These are phyloP conservation scores for Cremastinae sp. DNA, from an alignment of 2,888 invertebrate genomes.

Conservation along the genomic window DNA sequence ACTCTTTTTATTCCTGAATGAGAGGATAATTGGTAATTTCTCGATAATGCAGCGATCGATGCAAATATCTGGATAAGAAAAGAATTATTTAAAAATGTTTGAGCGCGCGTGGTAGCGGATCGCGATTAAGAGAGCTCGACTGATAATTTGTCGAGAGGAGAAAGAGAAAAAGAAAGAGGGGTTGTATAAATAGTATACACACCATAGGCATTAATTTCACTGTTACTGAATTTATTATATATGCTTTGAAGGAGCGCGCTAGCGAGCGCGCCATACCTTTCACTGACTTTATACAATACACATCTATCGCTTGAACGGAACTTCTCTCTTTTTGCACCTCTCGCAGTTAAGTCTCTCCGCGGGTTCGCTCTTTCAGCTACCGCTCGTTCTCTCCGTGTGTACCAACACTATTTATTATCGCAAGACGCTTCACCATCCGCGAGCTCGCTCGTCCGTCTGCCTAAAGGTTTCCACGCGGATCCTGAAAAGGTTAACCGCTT, in stretches of 20 bases:
- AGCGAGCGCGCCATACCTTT: constrained; percentile 43
- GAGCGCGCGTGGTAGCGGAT: constrained; percentile 42
- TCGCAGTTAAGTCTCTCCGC: constrained; percentile 29
- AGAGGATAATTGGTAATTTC: too few relatives aligned
- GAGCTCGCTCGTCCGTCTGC: constrained; percentile 28
- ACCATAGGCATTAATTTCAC: constrained; percentile 43
- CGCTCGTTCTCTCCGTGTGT: constrained; percentile 29
- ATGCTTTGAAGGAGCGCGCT: constrained; percentile 37
- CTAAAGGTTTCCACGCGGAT: constrained; percentile 65
- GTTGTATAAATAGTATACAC: neutral
- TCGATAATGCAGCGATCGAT: neutral
- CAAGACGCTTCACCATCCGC: constrained; percentile 52
- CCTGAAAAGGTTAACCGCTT: constrained; percentile 67
- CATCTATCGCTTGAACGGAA: constrained; percentile 51
- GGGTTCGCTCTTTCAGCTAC: constrained; percentile 26
- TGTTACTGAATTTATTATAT: constrained; percentile 53
- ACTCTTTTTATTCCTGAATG: too few relatives aligned
- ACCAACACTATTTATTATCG: constrained; percentile 54
- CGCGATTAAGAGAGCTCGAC: constrained; percentile 50
- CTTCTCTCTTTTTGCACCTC: constrained; percentile 28
- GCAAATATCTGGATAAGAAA: neutral
- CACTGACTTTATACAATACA: constrained; percentile 41
- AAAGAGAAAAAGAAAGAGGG: neutral
- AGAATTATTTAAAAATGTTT: constrained; percentile 14
- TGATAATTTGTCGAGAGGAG: constrained; percentile 28